Base-by-base conservation (phyloP, 2,797 vertebrate genomes). In the Artibeus jamaicensis region DNA sequence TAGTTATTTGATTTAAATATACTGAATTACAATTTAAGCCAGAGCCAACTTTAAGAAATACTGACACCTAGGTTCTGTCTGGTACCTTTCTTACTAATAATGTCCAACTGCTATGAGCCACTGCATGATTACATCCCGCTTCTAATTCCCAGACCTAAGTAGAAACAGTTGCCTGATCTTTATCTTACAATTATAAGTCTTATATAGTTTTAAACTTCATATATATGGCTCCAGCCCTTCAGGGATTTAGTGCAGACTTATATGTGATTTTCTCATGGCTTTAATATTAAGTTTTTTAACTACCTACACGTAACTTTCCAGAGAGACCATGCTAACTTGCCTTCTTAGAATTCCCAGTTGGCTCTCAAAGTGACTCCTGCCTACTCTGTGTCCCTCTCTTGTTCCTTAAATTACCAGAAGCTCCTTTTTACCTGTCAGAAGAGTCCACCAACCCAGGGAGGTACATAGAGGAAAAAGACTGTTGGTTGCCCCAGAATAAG, bases 101-200 rank as follows among this genome's bases (percentile, higher is more conserved):
- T 87, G 85, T 94, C 89, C 34, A 92, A 37, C 81, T 76, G 62
- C 86, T 82, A 39, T 44, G 39, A 77, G 81, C 78, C 26, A 84
- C 16, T 81, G 18, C 16, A 37, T 53, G 34, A 88, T 57, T 48
- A 86, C 91, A 88, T 53, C n/a, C 48, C 73, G 32, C 84, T 91
- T 96, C 50, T 73, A 50, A 48, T 82, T 95, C 86, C 84, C 53
- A 92, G 67, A 74, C 62, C 77, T 94, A 97, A 94, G 87, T 71
- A 96, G 76, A 95, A 89, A 89, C 71, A 73, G 84, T 77, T 71
- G 84, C 59, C 37, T 95, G 91, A 94, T 94, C 84, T 82, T 87
- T 83, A 96, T 96, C 87, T 96, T 96, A 91, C 87, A 82, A 95
- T 93, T 93, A 5, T 92, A 85, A 96, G 70, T 88, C 59, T 92